phyloP scores from a whole-genome alignment of 2,113 vertebrate species.

The pig (Sus scrofa) region DNA sequence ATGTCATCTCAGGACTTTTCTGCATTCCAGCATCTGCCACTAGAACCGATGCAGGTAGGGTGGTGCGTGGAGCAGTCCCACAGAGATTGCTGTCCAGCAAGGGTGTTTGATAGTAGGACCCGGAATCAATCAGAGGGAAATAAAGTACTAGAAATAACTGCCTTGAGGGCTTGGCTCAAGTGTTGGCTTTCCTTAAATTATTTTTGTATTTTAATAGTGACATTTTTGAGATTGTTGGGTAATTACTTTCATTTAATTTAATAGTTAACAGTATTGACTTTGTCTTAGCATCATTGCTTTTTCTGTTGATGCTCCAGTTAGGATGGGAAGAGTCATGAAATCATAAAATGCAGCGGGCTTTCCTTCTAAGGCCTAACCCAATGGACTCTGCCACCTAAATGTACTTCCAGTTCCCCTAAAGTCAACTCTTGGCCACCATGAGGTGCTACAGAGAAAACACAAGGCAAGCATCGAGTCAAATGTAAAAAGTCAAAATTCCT shows the following conservation, averaged over 20 bases:
- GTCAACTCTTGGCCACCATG: background rate
- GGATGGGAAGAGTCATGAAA: background rate
- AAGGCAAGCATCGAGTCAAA: background rate
- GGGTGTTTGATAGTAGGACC: background rate
- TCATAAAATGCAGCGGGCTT: background rate
- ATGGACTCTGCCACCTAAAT: background rate
- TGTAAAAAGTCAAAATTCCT: conserved; percentile 30
- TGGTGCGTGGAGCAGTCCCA: background rate
- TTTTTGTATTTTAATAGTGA: conserved; percentile 43
- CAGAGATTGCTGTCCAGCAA: background rate
- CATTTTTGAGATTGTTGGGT: background rate
- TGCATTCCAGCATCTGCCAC: background rate
- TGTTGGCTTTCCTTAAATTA: background rate
- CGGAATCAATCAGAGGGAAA: background rate
- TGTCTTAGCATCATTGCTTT: background rate
- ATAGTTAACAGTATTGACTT: background rate
- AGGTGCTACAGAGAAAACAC: background rate
- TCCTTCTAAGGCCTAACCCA: background rate
- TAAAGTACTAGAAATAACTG: background rate
- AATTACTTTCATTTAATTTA: conserved; percentile 9
- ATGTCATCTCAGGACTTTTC: conserved; percentile 1
- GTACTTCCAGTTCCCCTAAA: background rate
- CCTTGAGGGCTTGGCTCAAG: background rate
- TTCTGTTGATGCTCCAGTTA: background rate
- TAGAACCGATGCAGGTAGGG: background rate